Percentiles rank a stretch among this genome's conserved stretches.
Evolutionary conservation across 1,140 invertebrate genomes (phyloP).

Genomic region (Conopomorpha cramerella): DNA sequence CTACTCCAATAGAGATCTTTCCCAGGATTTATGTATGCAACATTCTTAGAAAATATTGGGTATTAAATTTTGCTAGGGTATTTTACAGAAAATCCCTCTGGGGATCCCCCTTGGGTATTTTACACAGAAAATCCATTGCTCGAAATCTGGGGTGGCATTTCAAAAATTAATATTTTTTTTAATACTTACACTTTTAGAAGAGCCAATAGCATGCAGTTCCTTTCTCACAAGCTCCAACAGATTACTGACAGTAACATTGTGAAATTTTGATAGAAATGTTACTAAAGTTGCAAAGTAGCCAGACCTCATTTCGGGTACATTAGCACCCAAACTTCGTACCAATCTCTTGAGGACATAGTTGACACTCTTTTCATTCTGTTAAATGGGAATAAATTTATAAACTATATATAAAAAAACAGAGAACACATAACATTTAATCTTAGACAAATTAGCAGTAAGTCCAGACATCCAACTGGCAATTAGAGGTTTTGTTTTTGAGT

Average conservation of each 20-base stretch:
- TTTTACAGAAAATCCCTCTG: no score
- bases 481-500: no score
- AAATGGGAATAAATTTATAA: conserved; percentile 14
- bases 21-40: no score
- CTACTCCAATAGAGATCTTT: no score
- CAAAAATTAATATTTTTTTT: no score
- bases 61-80: no score
- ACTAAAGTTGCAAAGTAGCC: conserved; percentile 42
- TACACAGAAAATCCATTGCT: no score
- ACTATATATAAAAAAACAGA: conserved; percentile 1
- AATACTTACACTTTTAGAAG: conserved; percentile 50
- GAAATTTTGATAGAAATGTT: conserved; percentile 20
- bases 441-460: conserved; percentile 5
- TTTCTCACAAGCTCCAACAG: conserved; percentile 33
- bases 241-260: conserved; percentile 21
- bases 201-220: conserved; percentile 38
- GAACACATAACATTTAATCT: no score
- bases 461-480: background rate
- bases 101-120: no score
- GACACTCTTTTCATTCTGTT: conserved; percentile 53
- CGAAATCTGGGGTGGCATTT: no score
- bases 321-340: conserved; percentile 42
- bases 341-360: conserved; percentile 40
- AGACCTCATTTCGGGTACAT: conserved; percentile 26
- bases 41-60: no score